These are phyloP conservation scores for Protosalanx chinensis DNA, from an alignment of 2,797 vertebrate species.

Conservation along the genomic window DNA sequence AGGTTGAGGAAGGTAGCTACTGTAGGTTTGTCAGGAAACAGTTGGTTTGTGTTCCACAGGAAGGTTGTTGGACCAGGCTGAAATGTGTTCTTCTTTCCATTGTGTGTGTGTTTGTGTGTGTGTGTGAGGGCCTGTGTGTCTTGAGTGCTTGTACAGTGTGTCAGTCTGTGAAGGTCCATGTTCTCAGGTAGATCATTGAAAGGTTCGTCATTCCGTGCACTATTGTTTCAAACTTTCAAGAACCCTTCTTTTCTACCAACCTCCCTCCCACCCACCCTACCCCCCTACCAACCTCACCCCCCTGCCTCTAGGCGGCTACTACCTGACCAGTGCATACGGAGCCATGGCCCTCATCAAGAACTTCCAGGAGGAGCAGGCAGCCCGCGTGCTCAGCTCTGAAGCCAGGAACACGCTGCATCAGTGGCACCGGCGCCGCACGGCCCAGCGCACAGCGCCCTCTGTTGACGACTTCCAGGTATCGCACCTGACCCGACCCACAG, in stretches of 20 bases:
- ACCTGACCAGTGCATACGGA: slow-evolving; percentile 93
- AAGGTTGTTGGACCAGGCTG: background rate
- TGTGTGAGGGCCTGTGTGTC: background rate
- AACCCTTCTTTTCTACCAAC: background rate
- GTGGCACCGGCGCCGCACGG: slow-evolving; percentile 91
- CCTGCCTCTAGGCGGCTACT: slow-evolving; percentile 78
- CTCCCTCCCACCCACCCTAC: background rate
- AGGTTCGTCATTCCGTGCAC: too few relatives aligned
- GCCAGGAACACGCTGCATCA: slow-evolving; percentile 90
- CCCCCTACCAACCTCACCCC: background rate
- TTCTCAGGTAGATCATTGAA: too few relatives aligned
- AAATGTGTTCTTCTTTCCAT: background rate
- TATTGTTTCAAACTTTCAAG: too few relatives aligned
- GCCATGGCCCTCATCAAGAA: slow-evolving; percentile 95
- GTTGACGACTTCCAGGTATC: slow-evolving; percentile 96
- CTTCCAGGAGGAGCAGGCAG: slow-evolving; percentile 96
- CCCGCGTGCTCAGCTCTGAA: slow-evolving; percentile 88
- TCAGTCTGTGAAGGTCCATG: too few relatives aligned
- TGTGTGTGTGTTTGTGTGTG: background rate
- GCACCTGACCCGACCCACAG: slow-evolving; percentile 54
- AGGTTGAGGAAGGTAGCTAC: background rate
- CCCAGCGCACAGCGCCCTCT: slow-evolving; percentile 82
- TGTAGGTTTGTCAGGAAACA: background rate
- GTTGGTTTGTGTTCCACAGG: background rate
- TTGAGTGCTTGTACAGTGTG: too few relatives aligned